Base-by-base conservation (phyloP, 2,888 invertebrate species). In the Chromoteleia sp. region DNA sequence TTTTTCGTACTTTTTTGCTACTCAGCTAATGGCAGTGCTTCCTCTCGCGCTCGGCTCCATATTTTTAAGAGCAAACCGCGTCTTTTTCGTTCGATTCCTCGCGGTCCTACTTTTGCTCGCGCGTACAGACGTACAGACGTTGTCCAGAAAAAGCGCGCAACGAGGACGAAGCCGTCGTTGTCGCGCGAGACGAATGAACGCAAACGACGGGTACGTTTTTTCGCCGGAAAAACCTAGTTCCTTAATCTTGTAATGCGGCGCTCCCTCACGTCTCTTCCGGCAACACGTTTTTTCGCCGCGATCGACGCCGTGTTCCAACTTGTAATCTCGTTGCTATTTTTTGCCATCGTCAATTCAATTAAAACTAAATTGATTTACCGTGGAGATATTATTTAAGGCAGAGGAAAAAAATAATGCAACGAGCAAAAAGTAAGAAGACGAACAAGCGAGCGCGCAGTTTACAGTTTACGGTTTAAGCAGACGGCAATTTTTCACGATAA, bases 21-120 rank as follows among this genome's bases (percentile, higher is more conserved):
- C 84, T 84, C 83, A 73, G 81, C 84, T 84, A 82, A 84, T 84
- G 82, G 83, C 83, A 48, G 50, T 54, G 71, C 81, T 81, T 80
- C 74, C 83, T 84, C 75, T 82, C 75, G 71, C 82, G 71, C 56
- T 25, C 41, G 48, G 30, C 56, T 76, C 73, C 70, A 74, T 83
- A 80, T 80, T 80, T 83, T 80, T 41, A 59, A 80, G 54, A 68
- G 78, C 67, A 61, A 71, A 65, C 63, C 65, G 39, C 73, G 30
- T 61, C 61, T 79, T 75, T 76, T 76, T 61, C 71, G 45, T 68
- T 67, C 36, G 48, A 59, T 73, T 67, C 41, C 19, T 39, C 59
- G 12, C 58, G 52, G 59, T 36, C 36, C 50, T 70, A 50, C 75
- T 63, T 68, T 78, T 30, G 2, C 59, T 41, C 71, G 58, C 36